phyloP scores from a whole-genome alignment of 2,888 invertebrate species.

The Ornithoptera alexandrae region DNA sequence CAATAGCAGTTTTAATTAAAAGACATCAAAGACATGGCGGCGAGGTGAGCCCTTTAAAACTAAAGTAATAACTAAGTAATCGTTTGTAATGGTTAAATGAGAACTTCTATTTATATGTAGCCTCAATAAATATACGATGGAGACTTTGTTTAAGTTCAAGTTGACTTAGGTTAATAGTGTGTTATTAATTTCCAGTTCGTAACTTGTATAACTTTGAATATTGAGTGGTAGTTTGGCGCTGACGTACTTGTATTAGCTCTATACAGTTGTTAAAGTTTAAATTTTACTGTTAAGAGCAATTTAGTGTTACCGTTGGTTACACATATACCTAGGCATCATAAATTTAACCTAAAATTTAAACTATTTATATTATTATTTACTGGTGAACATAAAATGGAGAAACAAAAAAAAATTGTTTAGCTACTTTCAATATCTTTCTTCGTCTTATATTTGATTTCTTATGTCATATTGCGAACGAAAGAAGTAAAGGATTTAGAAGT shows the following conservation, averaged over 20 bases:
- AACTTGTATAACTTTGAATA: constrained; percentile 19
- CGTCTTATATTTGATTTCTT: no score
- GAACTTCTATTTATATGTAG: constrained; percentile 18
- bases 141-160: constrained; percentile 13
- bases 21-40: constrained; percentile 9
- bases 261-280: constrained; percentile 2
- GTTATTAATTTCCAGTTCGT: constrained; percentile 28
- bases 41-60: constrained; percentile 11
- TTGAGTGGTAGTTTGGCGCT: constrained; percentile 21
- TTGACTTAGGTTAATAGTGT: constrained; percentile 24
- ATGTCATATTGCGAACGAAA: no score
- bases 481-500: no score
- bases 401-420: no score
- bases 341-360: no score
- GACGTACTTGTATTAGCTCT: constrained; percentile 15
- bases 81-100: constrained; percentile 9
- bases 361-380: no score
- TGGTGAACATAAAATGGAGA: no score
- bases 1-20: constrained; percentile 12
- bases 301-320: background rate
- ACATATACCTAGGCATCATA: no score
- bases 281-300: background rate
- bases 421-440: no score
- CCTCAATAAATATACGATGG: constrained; percentile 22
- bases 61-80: constrained; percentile 16